A percentile compares a stretch with the other conserved stretches of the same genome.
These are phyloP conservation scores for Dascyllus trimaculatus DNA, from an alignment of 2,113 vertebrate species.

Conservation along the genomic window DNA sequence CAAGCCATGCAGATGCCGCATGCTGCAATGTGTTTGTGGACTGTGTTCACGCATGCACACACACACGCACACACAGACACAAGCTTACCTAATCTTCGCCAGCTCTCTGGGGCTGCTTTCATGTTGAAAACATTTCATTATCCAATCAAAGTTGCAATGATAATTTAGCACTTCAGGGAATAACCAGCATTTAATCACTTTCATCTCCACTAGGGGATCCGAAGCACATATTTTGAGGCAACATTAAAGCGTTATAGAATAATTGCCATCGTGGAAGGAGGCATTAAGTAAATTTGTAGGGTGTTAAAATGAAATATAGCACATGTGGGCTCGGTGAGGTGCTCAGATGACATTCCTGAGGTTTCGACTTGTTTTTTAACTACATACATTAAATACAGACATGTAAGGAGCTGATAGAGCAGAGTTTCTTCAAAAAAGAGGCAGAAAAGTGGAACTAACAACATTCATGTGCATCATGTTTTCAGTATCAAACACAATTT, in stretches of 20 bases:
- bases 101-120: conserved; percentile 37
- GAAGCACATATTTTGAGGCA: conserved; percentile 35
- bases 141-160: conserved; percentile 40
- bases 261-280: conserved; percentile 16
- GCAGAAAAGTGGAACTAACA: not conserved
- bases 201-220: conserved; percentile 38
- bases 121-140: conserved; percentile 57
- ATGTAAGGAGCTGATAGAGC: not conserved
- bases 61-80: conserved; percentile 10
- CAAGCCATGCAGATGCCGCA: conserved; percentile 10
- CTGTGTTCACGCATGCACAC: conserved; percentile 34
- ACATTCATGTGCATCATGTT: not conserved
- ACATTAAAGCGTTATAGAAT: conserved; percentile 18
- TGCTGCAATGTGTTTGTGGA: not conserved
- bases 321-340: not conserved
- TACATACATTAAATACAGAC: not conserved
- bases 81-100: conserved; percentile 1
- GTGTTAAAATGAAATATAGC: not conserved
- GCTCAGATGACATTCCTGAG: not conserved
- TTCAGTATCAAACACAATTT: not conserved
- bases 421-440: not conserved
- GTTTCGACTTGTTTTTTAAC: not conserved
- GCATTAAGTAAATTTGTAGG: conserved; percentile 11
- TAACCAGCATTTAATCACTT: conserved; percentile 48
- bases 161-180: conserved; percentile 37